phyloP scores from a whole-genome alignment of 2,797 vertebrate species.

The Sebastes diaconus region DNA sequence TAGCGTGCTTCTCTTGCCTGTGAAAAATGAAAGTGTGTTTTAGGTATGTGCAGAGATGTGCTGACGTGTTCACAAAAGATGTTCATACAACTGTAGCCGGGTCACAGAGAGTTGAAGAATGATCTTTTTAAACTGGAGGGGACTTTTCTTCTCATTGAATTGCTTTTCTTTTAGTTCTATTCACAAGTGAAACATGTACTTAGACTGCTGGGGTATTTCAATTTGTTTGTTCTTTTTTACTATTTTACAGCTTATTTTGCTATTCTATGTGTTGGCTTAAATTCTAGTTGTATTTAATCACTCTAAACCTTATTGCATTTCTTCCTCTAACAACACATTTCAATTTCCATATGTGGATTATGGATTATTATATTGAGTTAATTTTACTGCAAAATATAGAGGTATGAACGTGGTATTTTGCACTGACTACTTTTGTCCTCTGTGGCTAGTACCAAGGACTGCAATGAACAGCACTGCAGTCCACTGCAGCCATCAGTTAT shows the following conservation, averaged over 20 bases:
- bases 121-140: neutral
- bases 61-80: constrained; percentile 13
- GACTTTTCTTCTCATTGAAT: neutral
- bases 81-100: neutral
- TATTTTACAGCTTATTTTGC: neutral
- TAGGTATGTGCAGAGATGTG: constrained; percentile 9
- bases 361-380: neutral
- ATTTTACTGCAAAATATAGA: neutral
- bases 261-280: neutral
- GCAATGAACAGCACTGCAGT: no score
- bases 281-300: no score
- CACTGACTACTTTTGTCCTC: no score
- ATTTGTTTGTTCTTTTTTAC: neutral
- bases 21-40: constrained; percentile 22
- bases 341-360: neutral
- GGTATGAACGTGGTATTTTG: neutral
- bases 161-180: neutral
- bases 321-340: neutral
- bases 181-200: neutral
- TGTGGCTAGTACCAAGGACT: neutral
- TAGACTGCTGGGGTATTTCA: neutral
- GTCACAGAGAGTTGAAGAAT: neutral
- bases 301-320: neutral
- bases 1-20: constrained; percentile 23
- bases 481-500: neutral